Base-by-base conservation (phyloP, 2,888 invertebrate genomes). In the Acleris laterana region DNA sequence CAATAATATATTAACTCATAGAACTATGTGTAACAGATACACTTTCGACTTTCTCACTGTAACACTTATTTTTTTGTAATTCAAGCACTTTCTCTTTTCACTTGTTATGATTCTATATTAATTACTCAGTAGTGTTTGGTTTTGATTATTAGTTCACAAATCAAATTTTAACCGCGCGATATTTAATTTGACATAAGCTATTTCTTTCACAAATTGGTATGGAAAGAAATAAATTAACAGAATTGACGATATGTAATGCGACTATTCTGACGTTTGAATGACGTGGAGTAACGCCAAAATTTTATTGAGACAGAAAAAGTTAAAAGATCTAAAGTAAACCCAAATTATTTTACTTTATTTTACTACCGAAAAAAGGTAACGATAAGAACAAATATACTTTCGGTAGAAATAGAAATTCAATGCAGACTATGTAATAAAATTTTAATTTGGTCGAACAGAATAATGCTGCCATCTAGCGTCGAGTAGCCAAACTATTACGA, bases 111-210 rank as follows among this genome's bases (percentile, higher is more conserved):
- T 38, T 38, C 19, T 20, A 19, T 49, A 19, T 20, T 20, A 17
- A 49, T 19, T 49, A 17, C 20, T 9, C n/a, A 11, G 20, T 49
- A 20, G 20, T 17, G 13, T 71, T 60, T 22, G 19, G 66, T 51
- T 9, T 25, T 13, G 53, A 69, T 58, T 62, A 68, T 62, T 56
- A 60, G 20, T 60, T 56, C 7, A 25, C 28, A 55, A 20, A 60
- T 48, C 48, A 68, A 70, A 70, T 63, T 67, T 57, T 68, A 74
- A 72, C 77, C 76, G 77, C 85, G 81, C 84, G 84, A 81, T 76
- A 72, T 74, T 57, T 78, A 71, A 70, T 79, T 81, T 87, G 87
- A 87, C 87, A 84, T 78, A 77, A 81, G 79, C 77, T 85, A 84
- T 87, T 79, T 84, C 87, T 81, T 83, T 86, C 80, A 72, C 56